A percentile compares a stretch with the other conserved stretches of the same genome.
phyloP scores from a whole-genome alignment of 1,140 invertebrate genomes.

The Cryptotermes secundus region DNA sequence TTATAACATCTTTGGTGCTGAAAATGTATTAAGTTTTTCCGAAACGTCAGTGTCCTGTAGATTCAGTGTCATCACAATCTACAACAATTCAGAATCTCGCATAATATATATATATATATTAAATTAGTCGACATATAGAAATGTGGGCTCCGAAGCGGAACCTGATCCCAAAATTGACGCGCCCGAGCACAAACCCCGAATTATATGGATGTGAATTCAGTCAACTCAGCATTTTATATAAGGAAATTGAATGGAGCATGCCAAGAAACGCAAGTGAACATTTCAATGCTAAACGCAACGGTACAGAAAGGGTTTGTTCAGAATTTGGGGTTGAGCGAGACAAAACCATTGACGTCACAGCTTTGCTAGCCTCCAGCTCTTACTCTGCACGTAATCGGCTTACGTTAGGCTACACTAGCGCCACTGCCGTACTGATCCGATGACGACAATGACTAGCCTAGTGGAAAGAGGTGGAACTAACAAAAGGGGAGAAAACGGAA shows the following conservation, averaged over 20 bases:
- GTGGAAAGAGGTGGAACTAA: not conserved
- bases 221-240: not conserved
- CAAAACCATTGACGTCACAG: constrained; percentile 14
- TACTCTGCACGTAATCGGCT: not conserved
- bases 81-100: too few species aligned
- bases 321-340: not conserved
- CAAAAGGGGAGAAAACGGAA: not conserved
- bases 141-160: not conserved
- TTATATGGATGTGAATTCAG: not conserved
- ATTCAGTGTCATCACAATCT: too few species aligned
- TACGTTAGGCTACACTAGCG: constrained; percentile 18
- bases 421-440: constrained; percentile 3
- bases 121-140: too few species aligned
- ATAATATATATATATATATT: too few species aligned
- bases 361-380: constrained; percentile 8
- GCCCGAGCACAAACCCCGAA: not conserved
- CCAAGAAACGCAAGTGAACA: not conserved
- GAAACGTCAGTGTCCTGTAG: too few species aligned
- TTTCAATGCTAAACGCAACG: not conserved
- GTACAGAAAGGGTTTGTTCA: not conserved
- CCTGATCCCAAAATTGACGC: not conserved
- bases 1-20: too few species aligned
- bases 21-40: too few species aligned
- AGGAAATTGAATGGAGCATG: not conserved
- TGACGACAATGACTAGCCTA: not conserved